These are phyloP conservation scores for Percina caprodes DNA, from an alignment of 2,113 vertebrate genomes.

Conservation along the genomic window DNA sequence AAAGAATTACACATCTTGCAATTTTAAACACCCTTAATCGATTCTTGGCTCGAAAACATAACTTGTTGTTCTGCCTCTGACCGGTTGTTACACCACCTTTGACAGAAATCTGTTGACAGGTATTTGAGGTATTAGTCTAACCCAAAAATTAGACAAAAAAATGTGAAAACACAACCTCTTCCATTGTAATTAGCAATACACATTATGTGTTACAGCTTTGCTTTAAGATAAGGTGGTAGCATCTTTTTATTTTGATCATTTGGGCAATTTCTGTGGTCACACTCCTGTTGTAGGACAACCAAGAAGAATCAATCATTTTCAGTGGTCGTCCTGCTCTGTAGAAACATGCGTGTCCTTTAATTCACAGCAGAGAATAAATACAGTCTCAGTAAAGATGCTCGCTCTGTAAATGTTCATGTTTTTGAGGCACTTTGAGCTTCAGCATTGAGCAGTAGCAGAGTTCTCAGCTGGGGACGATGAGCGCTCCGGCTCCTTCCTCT, in stretches of 20 bases:
- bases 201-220: neutral
- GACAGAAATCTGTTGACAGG: neutral
- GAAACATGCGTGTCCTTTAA: neutral
- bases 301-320: neutral
- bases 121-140: too few relatives aligned
- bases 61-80: neutral
- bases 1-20: neutral
- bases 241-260: neutral
- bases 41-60: too few relatives aligned
- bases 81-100: neutral
- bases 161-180: neutral
- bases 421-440: neutral
- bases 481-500: neutral
- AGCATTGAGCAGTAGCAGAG: conserved; percentile 47
- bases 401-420: neutral
- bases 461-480: conserved; percentile 14
- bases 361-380: neutral
- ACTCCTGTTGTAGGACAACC: neutral
- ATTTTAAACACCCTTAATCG: neutral
- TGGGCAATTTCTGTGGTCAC: neutral
- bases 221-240: neutral
- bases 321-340: neutral
- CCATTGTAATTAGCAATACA: neutral
- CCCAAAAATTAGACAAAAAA: neutral
- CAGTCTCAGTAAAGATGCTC: neutral